Evolutionary conservation across 1,140 invertebrate genomes (phyloP), one percentile per base, ranked within the genome.

Genomic region (Aphaenogaster ashmeadi): DNA sequence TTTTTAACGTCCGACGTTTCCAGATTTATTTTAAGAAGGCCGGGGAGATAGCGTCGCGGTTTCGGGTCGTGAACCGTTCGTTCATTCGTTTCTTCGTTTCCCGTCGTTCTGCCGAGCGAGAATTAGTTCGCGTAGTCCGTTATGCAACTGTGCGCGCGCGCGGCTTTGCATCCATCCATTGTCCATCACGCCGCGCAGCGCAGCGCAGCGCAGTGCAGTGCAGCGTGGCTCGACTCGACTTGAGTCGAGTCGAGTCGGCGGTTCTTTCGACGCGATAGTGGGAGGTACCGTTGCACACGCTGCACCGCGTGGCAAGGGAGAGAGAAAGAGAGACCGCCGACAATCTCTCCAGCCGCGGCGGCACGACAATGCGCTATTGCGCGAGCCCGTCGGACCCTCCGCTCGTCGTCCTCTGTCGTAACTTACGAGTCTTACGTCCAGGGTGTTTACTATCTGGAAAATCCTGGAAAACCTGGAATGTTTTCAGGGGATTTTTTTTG

Each of bases 341-440:
- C 67, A 81, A 92, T 91, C 88, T 90, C 80, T 83, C 88, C 64
- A 78, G 75, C 77, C 52, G 15, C 44, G 41, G 41, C 21, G 18
- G 75, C 78, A 91, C 83, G 91, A 90, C 90, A 90, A 91, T 91
- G 85, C 84, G 54, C 80, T 66, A 66, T 87, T 90, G 74, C 89
- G 50, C 66, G 38, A 81, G 62, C 4, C 2, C 7, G 56, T 60
- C 36, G 56, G 60, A 27, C 47, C 62, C n/a, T 80, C 33, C 60
- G 56, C 67, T 56, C 54, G 47, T 75, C 77, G 75, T 88, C 86
- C 67, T 91, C 90, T 90, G 80, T 91, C 79, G 90, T 86, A 91
- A 91, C 80, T 89, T 83, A 83, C 66, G 58, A 27, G 27, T 27
- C 27, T 27, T 27, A 27, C 27, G 27, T 27, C 27, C 27, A 27